phyloP scores from a whole-genome alignment of 2,113 vertebrate genomes.

The Nansenia antarctica region DNA sequence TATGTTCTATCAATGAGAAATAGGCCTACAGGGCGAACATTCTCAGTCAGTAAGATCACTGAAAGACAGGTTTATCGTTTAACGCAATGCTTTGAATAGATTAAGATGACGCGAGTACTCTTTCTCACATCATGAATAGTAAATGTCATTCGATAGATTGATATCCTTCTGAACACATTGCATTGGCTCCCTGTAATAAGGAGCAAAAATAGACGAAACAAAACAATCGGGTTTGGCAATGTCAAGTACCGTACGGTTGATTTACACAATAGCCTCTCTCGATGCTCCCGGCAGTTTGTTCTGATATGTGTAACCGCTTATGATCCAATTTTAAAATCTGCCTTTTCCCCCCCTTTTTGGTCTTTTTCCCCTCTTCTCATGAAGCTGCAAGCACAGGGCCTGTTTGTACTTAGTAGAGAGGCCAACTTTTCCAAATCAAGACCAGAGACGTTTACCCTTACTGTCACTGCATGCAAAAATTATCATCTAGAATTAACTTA shows the following conservation, averaged over 20 bases:
- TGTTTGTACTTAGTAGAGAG: neutral
- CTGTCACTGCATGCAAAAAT: neutral
- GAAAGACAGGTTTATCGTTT: conserved; percentile 2
- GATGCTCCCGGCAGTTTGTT: conserved; percentile 21
- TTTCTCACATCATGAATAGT: too few species aligned
- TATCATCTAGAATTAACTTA: neutral
- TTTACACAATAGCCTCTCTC: conserved; percentile 23
- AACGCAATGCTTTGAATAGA: too few species aligned
- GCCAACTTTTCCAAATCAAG: conserved; percentile 1
- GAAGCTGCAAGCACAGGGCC: neutral
- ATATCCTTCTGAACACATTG: neutral
- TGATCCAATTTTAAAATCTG: conserved; percentile 25
- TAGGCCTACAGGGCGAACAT: too few species aligned
- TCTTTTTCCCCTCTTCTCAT: conserved; percentile 8
- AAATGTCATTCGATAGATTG: too few species aligned
- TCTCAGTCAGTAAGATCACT: conserved; percentile 57
- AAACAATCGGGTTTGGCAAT: conserved; percentile 28
- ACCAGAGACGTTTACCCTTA: neutral
- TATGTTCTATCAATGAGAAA: too few species aligned
- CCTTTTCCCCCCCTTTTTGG: conserved; percentile 7
- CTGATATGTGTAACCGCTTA: conserved; percentile 32
- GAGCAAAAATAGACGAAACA: conserved; percentile 26
- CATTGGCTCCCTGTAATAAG: conserved; percentile 6
- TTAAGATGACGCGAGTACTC: too few species aligned
- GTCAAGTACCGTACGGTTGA: conserved; percentile 23